These are phyloP conservation scores for Amphiduros pacificus DNA, from an alignment of 2,888 invertebrate species.

Conservation along the genomic window DNA sequence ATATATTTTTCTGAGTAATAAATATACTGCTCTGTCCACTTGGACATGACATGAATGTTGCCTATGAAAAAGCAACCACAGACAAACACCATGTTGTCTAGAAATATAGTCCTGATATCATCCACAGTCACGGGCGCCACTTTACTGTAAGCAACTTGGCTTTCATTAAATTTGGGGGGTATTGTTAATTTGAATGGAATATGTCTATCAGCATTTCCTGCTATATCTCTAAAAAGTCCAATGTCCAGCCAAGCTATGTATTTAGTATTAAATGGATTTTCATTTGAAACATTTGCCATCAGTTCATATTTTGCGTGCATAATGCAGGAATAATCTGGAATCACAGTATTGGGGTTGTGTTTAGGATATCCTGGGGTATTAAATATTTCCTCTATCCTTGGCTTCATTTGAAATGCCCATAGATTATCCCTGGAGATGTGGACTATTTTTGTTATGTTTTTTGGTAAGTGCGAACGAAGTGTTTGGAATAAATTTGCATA, in stretches of 20 bases:
- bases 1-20: slow-evolving; percentile 33
- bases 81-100: slow-evolving; percentile 39
- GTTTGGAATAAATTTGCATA: slow-evolving; percentile 29
- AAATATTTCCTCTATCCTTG: slow-evolving; percentile 36
- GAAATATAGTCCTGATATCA: too few species aligned
- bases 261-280: slow-evolving; percentile 38
- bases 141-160: slow-evolving; percentile 22
- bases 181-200: slow-evolving; percentile 2
- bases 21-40: slow-evolving; percentile 40
- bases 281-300: slow-evolving; percentile 34
- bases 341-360: slow-evolving; percentile 43
- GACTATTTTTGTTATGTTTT: slow-evolving; percentile 32
- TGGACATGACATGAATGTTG: slow-evolving; percentile 29
- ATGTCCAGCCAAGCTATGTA: slow-evolving; percentile 50
- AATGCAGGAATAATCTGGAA: slow-evolving; percentile 44
- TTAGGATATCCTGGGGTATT: slow-evolving; percentile 39
- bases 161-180: slow-evolving; percentile 20
- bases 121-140: too few species aligned
- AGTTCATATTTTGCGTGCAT: slow-evolving; percentile 55
- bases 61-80: slow-evolving; percentile 47
- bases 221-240: slow-evolving; percentile 41
- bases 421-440: slow-evolving; percentile 31
- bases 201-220: neutral
- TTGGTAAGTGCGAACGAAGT: slow-evolving; percentile 31
- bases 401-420: slow-evolving; percentile 38